Conservation (phyloP, 2,888 invertebrate species). For the Catocala nupta region DNA sequence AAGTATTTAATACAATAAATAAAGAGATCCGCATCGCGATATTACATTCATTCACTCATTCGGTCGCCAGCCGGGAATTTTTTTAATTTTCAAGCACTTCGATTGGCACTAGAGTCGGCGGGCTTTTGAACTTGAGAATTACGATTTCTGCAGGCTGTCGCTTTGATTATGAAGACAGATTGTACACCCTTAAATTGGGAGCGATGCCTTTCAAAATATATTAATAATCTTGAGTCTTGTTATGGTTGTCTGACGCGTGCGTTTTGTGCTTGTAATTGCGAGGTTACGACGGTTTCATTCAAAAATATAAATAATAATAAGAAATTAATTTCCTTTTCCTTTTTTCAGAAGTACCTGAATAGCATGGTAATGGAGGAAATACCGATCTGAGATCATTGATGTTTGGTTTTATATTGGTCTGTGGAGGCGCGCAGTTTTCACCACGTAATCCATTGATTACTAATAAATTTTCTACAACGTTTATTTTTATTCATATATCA, state of each 20-base stretch:
- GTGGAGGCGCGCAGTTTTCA: neutral
- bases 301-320: constrained; percentile 30
- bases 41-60: constrained; percentile 74
- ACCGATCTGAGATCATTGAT: neutral
- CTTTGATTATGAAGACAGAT: constrained; percentile 53
- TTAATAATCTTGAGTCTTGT: constrained; percentile 50
- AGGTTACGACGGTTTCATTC: constrained; percentile 22
- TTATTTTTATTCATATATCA: too few species aligned
- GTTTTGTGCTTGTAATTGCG: constrained; percentile 38
- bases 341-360: constrained; percentile 4
- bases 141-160: constrained; percentile 55
- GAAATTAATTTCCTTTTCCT: constrained; percentile 16
- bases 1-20: constrained; percentile 77
- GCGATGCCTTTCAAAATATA: constrained; percentile 52
- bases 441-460: too few species aligned
- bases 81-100: constrained; percentile 73
- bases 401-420: too few species aligned
- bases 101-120: constrained; percentile 81
- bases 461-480: too few species aligned
- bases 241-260: constrained; percentile 47
- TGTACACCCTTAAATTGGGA: constrained; percentile 55
- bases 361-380: neutral
- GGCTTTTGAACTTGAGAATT: constrained; percentile 73
- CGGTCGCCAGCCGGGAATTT: constrained; percentile 63
- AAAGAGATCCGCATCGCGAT: constrained; percentile 81